phyloP scores from a whole-genome alignment of 1,140 invertebrate species.

The Heliconius congener region DNA sequence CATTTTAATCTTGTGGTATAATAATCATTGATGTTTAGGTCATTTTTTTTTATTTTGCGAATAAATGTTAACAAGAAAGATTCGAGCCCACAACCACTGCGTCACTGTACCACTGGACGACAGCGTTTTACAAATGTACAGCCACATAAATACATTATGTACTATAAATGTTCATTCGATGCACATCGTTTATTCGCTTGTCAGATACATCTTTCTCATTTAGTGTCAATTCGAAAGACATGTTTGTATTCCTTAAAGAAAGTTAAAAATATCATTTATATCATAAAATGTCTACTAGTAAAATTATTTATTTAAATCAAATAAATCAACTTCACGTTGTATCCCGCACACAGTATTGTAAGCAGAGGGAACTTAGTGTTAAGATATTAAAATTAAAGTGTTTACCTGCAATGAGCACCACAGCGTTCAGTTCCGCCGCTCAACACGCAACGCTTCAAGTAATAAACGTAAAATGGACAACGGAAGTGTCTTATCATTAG shows the following conservation, averaged over 20 bases:
- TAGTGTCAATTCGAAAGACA: not conserved
- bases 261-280: not conserved
- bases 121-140: not conserved
- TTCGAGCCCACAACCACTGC: too few relatives aligned
- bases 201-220: slow-evolving; percentile 10
- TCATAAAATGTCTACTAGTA: too few relatives aligned
- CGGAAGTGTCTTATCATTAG: too few relatives aligned
- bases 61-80: too few relatives aligned
- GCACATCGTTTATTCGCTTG: slow-evolving; percentile 3
- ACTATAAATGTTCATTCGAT: not conserved
- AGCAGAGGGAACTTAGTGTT: not conserved
- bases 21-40: too few relatives aligned
- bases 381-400: not conserved
- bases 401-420: too few relatives aligned
- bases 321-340: not conserved
- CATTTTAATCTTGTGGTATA: too few relatives aligned
- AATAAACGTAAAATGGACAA: too few relatives aligned
- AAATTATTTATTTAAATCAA: too few relatives aligned
- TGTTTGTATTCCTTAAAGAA: not conserved
- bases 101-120: not conserved
- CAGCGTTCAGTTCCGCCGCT: too few relatives aligned
- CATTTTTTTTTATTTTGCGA: too few relatives aligned
- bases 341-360: not conserved
- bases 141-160: not conserved
- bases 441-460: too few relatives aligned